Evolutionary conservation across 2,888 invertebrate species (phyloP).

Genomic region (Gymnosoma rotundatum): DNA sequence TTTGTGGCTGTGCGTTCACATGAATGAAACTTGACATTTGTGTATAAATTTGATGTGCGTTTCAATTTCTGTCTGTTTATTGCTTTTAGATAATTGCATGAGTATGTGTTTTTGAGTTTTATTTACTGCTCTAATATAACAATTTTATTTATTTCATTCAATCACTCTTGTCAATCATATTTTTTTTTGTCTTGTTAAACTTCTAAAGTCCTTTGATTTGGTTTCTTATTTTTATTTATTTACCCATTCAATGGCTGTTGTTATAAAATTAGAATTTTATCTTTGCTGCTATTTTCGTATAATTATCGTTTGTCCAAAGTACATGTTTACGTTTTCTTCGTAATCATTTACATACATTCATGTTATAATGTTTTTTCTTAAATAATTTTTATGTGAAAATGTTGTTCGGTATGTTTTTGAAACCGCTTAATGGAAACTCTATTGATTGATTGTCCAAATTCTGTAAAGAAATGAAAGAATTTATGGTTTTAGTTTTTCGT

Average conservation of each 20-base stretch:
- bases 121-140: slow-evolving; percentile 10
- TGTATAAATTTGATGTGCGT: slow-evolving; percentile 22
- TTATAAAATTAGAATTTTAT: neutral
- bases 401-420: slow-evolving; percentile 53
- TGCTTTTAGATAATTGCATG: neutral
- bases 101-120: slow-evolving; percentile 9
- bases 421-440: slow-evolving; percentile 67
- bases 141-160: slow-evolving; percentile 25
- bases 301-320: neutral
- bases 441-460: slow-evolving; percentile 66
- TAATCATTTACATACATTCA: neutral
- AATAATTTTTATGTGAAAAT: slow-evolving; percentile 49
- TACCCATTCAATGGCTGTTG: neutral
- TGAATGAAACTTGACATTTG: neutral
- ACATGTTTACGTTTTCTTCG: neutral
- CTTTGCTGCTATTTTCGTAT: slow-evolving; percentile 1
- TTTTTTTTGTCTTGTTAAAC: too few relatives aligned
- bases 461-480: slow-evolving; percentile 51
- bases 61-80: slow-evolving; percentile 30
- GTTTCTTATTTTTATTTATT: too few relatives aligned
- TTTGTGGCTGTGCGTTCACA: neutral
- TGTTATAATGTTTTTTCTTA: slow-evolving; percentile 21
- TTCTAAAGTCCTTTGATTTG: too few relatives aligned
- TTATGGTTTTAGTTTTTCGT: neutral
- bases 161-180: neutral